Conservation (phyloP, 2,797 vertebrate genomes). For the Sarcophilus harrisii region DNA sequence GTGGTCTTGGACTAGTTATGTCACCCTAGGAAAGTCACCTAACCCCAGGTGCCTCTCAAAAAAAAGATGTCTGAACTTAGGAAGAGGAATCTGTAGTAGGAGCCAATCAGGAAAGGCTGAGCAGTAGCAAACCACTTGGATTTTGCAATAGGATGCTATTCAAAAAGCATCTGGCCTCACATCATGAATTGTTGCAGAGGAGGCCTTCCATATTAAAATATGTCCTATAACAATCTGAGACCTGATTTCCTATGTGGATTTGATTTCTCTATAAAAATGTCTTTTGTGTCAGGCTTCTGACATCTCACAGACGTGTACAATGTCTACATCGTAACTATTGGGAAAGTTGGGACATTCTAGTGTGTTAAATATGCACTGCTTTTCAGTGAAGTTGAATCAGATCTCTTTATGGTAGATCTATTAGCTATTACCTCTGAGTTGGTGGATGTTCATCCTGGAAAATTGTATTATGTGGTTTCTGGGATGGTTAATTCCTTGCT, state of each 20-base stretch:
- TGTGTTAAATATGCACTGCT: not conserved
- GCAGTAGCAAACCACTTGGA: not conserved
- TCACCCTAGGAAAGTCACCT: no score
- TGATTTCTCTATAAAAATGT: not conserved
- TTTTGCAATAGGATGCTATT: not conserved
- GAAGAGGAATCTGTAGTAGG: not conserved
- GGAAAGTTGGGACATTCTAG: not conserved
- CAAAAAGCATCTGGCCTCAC: not conserved
- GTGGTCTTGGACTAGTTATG: no score
- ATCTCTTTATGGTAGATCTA: not conserved
- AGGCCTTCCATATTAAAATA: not conserved
- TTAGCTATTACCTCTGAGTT: not conserved
- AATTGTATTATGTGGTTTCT: not conserved
- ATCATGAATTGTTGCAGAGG: not conserved
- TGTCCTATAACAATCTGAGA: not conserved
- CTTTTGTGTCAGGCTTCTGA: constrained; percentile 8
- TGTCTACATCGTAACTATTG: not conserved
- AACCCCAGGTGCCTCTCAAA: no score
- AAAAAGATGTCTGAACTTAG: not conserved
- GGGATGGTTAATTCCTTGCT: not conserved
- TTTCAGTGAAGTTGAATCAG: not conserved
- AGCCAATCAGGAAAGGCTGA: not conserved
- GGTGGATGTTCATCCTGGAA: not conserved
- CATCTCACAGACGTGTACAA: not conserved
- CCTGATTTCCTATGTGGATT: not conserved